These are phyloP conservation scores for Drosophila nannoptera DNA, from an alignment of 1,140 invertebrate genomes.

Conservation along the genomic window DNA sequence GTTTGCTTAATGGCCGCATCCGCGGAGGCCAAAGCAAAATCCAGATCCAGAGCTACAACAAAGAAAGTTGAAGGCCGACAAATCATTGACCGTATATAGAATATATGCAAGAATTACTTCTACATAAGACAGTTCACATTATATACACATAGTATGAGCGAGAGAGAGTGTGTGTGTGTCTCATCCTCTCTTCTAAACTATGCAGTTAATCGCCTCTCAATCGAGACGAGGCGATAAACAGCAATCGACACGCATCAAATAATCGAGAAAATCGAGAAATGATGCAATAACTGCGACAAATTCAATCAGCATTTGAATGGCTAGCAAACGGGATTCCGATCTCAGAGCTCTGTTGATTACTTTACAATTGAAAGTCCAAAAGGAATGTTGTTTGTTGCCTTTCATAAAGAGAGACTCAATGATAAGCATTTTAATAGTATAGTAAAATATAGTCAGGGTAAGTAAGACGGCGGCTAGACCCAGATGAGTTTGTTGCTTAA, in stretches of 20 bases:
- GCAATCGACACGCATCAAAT: conserved; percentile 5
- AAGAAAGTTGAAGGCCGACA: conserved; percentile 74
- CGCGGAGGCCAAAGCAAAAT: conserved; percentile 36
- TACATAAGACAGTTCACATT: not conserved
- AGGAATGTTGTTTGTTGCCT: conserved; percentile 5
- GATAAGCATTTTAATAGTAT: too few relatives aligned
- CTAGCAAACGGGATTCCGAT: conserved; percentile 10
- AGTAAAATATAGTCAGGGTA: not conserved
- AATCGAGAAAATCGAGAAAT: conserved; percentile 22
- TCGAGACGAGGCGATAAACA: conserved; percentile 22
- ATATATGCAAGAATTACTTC: conserved; percentile 47
- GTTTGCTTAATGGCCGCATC: conserved; percentile 68
- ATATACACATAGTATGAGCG: conserved; percentile 7
- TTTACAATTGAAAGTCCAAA: conserved; percentile 1
- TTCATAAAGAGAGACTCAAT: not conserved
- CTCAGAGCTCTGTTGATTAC: not conserved
- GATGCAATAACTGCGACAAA: conserved; percentile 40
- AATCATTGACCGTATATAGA: conserved; percentile 73
- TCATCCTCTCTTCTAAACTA: conserved; percentile 42
- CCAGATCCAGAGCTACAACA: conserved; percentile 50
- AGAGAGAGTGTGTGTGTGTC: too few relatives aligned
- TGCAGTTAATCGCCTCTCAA: conserved; percentile 15
- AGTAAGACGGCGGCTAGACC: too few relatives aligned
- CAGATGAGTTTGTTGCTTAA: too few relatives aligned
- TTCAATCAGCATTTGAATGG: conserved; percentile 19